Evolutionary conservation across 2,888 invertebrate species (phyloP), one percentile per base, ranked within the genome.

Genomic region (Salticus scenicus): DNA sequence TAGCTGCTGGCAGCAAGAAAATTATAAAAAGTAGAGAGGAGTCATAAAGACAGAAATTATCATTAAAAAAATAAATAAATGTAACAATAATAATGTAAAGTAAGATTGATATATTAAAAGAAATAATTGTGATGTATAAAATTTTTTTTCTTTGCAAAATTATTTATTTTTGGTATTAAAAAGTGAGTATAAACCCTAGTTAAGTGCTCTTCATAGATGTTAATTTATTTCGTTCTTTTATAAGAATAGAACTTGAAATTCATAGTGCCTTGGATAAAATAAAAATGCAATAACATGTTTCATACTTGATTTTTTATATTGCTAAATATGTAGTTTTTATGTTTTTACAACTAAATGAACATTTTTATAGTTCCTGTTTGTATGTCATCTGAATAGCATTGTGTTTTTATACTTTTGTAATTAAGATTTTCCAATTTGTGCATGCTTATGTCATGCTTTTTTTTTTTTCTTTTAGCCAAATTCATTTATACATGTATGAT

Each of bases 391-490:
- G 73, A 83, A 51, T 73, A 72, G 66, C 72, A 84, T 41, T 73
- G 67, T 7, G 72, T 77, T 84, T 75, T 77, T 84, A 67, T 77
- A 77, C 51, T 64, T 84, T 84, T 84, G 67, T 77, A 83, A 77
- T 83, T 72, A 75, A 73, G 51, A n/a, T n/a, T 47, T 76, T 28
- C 28, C 66, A 47, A 72, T 77, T 73, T 37, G 28, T 84, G 77
- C 83, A 77, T 84, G 83, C 83, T 73, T 83, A 75, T 57, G 64
- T 73, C 83, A 84, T 84, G 83, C 83, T 84, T 57, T 57, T n/a
- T n/a, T n/a, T n/a, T n/a, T n/a, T n/a, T n/a, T n/a, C 33, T 82
- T 83, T 83, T 77, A 77, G 83, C 83, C 83, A 84, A 84, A 84
- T 51, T 83, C 33, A 67, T 77, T 70, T 70, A 24, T 42, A 27